Conservation (phyloP, 2,888 invertebrate genomes). For the Notodonta ziczac region DNA sequence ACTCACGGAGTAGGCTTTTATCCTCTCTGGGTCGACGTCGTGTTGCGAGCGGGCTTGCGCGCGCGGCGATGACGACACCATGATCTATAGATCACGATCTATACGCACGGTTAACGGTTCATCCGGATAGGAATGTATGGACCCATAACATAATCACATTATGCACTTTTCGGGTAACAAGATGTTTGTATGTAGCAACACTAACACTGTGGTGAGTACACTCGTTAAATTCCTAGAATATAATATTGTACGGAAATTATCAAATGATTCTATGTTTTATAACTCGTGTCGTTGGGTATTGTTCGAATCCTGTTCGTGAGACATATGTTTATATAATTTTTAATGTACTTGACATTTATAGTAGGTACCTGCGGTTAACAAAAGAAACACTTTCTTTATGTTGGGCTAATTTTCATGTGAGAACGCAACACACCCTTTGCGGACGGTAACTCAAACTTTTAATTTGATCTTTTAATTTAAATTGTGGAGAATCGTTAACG, state of each 20-base stretch:
- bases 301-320: background rate
- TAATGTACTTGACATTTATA: too few relatives aligned
- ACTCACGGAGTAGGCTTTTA: conserved; percentile 80
- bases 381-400: too few relatives aligned
- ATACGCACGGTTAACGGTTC: conserved; percentile 49
- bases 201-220: background rate
- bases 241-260: background rate
- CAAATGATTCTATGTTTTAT: background rate
- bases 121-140: conserved; percentile 30
- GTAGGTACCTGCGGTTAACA: too few relatives aligned
- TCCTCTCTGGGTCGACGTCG: conserved; percentile 80
- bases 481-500: too few relatives aligned
- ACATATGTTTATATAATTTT: too few relatives aligned
- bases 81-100: conserved; percentile 75
- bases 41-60: conserved; percentile 76
- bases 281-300: background rate
- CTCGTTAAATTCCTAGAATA: background rate
- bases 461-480: too few relatives aligned
- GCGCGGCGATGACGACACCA: conserved; percentile 83
- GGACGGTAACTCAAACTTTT: too few relatives aligned
- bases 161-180: conserved; percentile 29
- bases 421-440: too few relatives aligned
- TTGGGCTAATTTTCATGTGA: too few relatives aligned
- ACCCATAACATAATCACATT: conserved; percentile 32
- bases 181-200: background rate